Conservation (phyloP, 2,113 vertebrate genomes). For the Rattus rattus region DNA sequence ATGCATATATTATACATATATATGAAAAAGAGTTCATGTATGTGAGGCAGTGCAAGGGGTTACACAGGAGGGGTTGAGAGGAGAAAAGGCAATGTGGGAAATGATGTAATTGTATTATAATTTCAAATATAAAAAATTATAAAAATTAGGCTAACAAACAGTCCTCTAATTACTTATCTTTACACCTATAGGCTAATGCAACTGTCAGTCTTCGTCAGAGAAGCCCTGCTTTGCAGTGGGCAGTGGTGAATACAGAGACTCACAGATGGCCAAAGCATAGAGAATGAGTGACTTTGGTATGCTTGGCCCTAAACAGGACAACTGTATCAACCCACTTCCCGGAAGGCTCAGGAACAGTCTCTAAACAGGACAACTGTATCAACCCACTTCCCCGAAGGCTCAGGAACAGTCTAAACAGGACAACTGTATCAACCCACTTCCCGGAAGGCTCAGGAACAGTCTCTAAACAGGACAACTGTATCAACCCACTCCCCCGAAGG, state of each 20-base stretch:
- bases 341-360: neutral
- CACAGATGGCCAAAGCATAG: neutral
- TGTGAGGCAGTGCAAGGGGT: neutral
- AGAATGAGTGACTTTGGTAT: neutral
- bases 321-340: neutral
- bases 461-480: neutral
- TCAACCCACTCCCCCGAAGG: neutral
- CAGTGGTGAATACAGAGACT: neutral
- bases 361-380: neutral
- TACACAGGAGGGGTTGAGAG: neutral
- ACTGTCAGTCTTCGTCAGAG: neutral
- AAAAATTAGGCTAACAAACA: neutral
- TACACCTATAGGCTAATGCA: too few species aligned
- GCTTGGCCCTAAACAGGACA: neutral
- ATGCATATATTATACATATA: neutral
- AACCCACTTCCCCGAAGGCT: neutral
- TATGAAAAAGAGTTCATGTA: neutral
- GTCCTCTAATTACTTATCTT: neutral
- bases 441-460: too few species aligned
- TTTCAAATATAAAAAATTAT: neutral
- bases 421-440: neutral
- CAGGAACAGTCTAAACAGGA: neutral
- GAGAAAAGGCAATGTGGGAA: neutral
- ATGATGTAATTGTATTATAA: neutral
- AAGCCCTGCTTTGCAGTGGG: neutral